These are phyloP conservation scores for Artibeus lituratus DNA, from an alignment of 2,797 vertebrate species.

Conservation along the genomic window DNA sequence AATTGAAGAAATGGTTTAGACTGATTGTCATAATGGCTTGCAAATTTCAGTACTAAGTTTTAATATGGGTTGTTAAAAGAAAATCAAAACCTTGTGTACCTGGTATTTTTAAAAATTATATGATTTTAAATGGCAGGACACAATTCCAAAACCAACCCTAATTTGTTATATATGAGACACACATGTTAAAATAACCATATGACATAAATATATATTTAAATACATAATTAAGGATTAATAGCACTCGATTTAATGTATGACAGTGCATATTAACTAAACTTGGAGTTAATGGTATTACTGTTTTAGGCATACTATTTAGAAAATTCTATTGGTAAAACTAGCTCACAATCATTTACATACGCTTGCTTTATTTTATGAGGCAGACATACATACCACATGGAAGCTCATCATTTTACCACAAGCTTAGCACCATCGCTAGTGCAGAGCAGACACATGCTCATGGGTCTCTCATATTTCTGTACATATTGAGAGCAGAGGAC, in stretches of 20 bases:
- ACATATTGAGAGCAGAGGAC: not conserved
- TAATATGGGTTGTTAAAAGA: not conserved
- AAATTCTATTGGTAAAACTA: not conserved
- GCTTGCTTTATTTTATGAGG: not conserved
- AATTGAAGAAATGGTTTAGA: slow-evolving; percentile 8
- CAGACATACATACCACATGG: not conserved
- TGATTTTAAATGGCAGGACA: not conserved
- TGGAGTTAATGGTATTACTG: not conserved
- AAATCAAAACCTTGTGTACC: not conserved
- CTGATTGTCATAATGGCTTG: not conserved
- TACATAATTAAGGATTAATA: not conserved
- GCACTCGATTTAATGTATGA: not conserved
- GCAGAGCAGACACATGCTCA: not conserved
- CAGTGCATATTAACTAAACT: not conserved
- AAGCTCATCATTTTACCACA: not conserved
- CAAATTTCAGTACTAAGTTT: not conserved
- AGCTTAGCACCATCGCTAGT: not conserved
- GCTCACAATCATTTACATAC: not conserved
- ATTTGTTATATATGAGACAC: not conserved
- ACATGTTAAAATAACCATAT: not conserved
- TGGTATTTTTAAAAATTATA: not conserved
- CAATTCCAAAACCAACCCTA: not conserved
- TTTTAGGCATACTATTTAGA: not conserved
- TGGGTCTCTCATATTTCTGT: not conserved
- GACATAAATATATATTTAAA: not conserved